Percentiles rank a stretch among this genome's conserved stretches.
phyloP scores from a whole-genome alignment of 2,797 vertebrate genomes.

The Danio tinwini region DNA sequence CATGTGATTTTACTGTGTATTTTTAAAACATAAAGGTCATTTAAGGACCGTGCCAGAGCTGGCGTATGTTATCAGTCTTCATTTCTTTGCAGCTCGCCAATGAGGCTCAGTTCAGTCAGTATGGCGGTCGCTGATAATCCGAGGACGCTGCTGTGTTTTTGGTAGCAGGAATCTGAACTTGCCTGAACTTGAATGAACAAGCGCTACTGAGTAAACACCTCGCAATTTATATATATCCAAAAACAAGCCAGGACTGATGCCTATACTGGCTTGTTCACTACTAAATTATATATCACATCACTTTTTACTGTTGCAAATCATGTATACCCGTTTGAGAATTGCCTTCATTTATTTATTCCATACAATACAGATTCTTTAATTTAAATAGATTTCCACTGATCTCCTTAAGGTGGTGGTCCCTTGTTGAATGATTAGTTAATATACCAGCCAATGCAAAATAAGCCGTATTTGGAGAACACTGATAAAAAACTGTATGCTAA shows the following conservation, averaged over 20 bases:
- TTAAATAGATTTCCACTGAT: not conserved
- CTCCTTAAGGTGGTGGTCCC: not conserved
- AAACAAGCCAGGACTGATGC: not conserved
- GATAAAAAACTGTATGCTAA: not conserved
- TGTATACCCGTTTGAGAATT: not conserved
- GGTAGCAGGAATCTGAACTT: not conserved
- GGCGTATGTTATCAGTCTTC: not conserved
- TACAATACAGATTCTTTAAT: not conserved
- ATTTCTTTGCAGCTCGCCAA: conserved; percentile 70
- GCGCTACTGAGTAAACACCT: not conserved
- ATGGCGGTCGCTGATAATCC: conserved; percentile 62
- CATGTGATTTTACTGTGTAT: not conserved
- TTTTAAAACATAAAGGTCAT: not conserved
- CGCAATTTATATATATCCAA: conserved; percentile 1
- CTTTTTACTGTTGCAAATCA: not conserved
- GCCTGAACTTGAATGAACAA: conserved; percentile 26
- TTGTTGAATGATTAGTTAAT: not conserved
- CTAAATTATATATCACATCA: not conserved
- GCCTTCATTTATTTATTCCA: conserved; percentile 25
- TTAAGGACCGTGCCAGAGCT: not conserved
- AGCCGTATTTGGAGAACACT: not conserved
- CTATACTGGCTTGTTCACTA: not conserved
- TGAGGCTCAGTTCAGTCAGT: conserved; percentile 65
- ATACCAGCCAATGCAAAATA: not conserved
- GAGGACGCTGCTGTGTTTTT: not conserved